phyloP scores from a whole-genome alignment of 2,113 vertebrate genomes.

The Shinisaurus crocodilurus region DNA sequence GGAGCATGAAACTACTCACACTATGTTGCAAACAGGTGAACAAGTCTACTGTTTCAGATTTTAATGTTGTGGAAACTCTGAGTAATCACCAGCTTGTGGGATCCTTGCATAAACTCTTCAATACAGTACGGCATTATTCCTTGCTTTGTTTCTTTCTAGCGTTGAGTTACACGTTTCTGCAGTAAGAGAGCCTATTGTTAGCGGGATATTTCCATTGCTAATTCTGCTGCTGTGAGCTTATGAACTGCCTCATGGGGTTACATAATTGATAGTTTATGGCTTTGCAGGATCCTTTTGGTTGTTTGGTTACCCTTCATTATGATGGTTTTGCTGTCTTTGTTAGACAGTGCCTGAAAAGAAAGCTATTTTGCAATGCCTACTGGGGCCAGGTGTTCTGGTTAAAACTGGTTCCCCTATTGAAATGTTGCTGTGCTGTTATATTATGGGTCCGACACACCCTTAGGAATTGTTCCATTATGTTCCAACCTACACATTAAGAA shows the following conservation, averaged over 20 bases:
- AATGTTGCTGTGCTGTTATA: slow-evolving; percentile 6
- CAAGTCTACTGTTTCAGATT: slow-evolving; percentile 58
- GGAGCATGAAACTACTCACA: background rate
- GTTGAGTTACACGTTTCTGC: slow-evolving; percentile 13
- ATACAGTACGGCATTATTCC: slow-evolving; percentile 29
- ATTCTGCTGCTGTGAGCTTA: background rate
- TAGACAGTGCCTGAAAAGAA: background rate
- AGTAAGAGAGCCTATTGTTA: slow-evolving; percentile 18
- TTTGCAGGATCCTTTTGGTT: background rate
- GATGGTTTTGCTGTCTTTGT: background rate
- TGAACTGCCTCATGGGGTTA: slow-evolving; percentile 1
- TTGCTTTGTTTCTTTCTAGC: slow-evolving; percentile 6
- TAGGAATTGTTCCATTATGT: slow-evolving; percentile 29
- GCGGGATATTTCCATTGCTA: slow-evolving; percentile 45
- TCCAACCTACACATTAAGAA: background rate
- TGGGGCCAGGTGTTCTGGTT: background rate
- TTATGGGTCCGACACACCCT: background rate
- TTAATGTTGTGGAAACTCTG: slow-evolving; percentile 62
- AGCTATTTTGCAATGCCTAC: background rate
- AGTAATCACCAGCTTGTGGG: slow-evolving; percentile 49
- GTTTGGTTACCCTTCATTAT: background rate
- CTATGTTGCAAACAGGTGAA: slow-evolving; percentile 38
- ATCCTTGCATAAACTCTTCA: slow-evolving; percentile 57
- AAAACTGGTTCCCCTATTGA: slow-evolving; percentile 6
- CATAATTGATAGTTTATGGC: slow-evolving; percentile 6